A percentile compares a stretch with the other conserved stretches of the same genome.
Conservation (phyloP, 1,140 invertebrate species). For the Megalonaias nervosa region DNA sequence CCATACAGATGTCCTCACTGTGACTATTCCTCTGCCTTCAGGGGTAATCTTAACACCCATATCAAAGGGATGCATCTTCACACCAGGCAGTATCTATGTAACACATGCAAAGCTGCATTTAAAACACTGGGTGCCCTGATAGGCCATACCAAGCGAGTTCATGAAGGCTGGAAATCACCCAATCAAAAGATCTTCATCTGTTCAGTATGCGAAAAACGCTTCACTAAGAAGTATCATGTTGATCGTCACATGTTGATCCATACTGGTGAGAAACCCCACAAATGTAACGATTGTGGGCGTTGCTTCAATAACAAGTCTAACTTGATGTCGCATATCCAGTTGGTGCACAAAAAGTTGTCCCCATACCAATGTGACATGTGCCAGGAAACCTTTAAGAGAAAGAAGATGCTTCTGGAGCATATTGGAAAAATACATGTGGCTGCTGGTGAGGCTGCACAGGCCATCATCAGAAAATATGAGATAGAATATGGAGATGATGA, state of each 20-base stretch:
- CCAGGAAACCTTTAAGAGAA: conserved; percentile 67
- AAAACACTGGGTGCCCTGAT: conserved; percentile 68
- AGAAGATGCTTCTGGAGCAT: conserved; percentile 65
- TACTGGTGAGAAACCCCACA: conserved; percentile 67
- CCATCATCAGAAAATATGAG: conserved; percentile 55
- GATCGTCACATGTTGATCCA: conserved; percentile 68
- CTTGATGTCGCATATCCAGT: conserved; percentile 67
- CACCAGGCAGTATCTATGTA: conserved; percentile 66
- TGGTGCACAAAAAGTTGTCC: conserved; percentile 65
- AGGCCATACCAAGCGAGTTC: conserved; percentile 67
- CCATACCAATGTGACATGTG: conserved; percentile 69
- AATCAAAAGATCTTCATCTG: conserved; percentile 69
- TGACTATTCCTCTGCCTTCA: conserved; percentile 66
- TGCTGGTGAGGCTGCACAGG: conserved; percentile 65
- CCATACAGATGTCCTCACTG: conserved; percentile 68
- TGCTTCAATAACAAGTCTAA: conserved; percentile 69
- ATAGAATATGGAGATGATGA: conserved; percentile 51
- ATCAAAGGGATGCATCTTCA: conserved; percentile 69
- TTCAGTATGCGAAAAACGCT: conserved; percentile 67
- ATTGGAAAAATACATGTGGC: conserved; percentile 66
- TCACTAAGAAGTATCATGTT: conserved; percentile 69
- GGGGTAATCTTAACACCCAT: conserved; percentile 68
- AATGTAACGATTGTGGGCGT: conserved; percentile 66
- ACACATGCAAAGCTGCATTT: conserved; percentile 66
- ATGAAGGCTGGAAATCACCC: conserved; percentile 68